Conservation (phyloP, 2,113 vertebrate species). For the Anhinga anhinga region DNA sequence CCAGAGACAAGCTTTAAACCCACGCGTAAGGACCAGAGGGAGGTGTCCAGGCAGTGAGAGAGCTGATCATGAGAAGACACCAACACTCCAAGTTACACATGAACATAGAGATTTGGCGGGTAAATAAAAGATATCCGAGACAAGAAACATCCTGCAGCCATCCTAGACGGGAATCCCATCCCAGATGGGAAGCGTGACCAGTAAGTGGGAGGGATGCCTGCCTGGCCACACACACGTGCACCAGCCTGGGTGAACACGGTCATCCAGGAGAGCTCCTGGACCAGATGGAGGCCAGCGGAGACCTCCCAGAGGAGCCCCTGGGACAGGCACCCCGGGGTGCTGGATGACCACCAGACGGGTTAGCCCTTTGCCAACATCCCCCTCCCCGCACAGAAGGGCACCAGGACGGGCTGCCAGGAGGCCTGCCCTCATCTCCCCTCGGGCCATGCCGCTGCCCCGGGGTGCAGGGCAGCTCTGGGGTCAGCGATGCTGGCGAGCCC, state of each 20-base stretch:
- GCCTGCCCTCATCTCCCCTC: neutral
- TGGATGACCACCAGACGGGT: neutral
- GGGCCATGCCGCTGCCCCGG: neutral
- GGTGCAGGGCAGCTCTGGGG: neutral
- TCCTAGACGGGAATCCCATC: no score
- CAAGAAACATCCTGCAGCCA: neutral
- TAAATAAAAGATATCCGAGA: neutral
- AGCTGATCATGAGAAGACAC: neutral
- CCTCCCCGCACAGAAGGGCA: neutral
- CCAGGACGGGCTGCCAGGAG: neutral
- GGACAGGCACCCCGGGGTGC: fast-evolving
- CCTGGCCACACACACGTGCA: fast-evolving
- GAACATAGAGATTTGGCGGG: fast-evolving
- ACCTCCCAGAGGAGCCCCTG: neutral
- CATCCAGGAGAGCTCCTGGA: neutral
- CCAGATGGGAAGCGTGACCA: no score
- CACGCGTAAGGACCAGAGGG: fast-evolving
- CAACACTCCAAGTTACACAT: fast-evolving
- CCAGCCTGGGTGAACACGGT: neutral
- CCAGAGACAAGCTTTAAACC: neutral
- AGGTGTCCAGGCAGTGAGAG: neutral
- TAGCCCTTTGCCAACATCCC: neutral
- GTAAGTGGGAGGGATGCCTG: neutral
- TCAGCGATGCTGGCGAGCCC: neutral
- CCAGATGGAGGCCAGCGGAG: neutral